These are phyloP conservation scores for Drosophila crucigera DNA, from an alignment of 2,888 invertebrate genomes.

Conservation along the genomic window DNA sequence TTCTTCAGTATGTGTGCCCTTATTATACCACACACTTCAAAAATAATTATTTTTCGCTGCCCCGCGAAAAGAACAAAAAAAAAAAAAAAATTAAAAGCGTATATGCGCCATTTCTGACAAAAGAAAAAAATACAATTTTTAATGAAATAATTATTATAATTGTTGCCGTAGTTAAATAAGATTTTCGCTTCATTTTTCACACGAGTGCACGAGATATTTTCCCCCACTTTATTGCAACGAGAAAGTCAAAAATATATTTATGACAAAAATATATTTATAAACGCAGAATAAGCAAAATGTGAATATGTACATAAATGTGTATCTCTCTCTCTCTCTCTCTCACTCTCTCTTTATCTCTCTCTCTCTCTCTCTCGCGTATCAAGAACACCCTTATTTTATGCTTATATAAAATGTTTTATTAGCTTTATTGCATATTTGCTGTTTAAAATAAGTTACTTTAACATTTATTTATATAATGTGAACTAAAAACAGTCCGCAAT, in stretches of 20 bases:
- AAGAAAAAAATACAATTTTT: constrained; percentile 52
- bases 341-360: neutral
- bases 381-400: constrained; percentile 5
- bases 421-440: neutral
- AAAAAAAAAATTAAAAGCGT: constrained; percentile 25
- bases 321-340: neutral
- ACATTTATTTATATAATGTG: neutral
- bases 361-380: too few species aligned
- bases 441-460: neutral
- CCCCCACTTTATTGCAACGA: constrained; percentile 30
- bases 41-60: constrained; percentile 62
- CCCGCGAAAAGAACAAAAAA: constrained; percentile 13
- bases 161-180: constrained; percentile 67
- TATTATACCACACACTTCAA: constrained; percentile 47
- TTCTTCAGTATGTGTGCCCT: constrained; percentile 9
- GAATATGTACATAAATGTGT: neutral
- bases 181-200: constrained; percentile 57
- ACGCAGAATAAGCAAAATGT: constrained; percentile 48
- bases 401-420: neutral
- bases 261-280: constrained; percentile 60
- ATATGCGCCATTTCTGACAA: constrained; percentile 60
- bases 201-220: constrained; percentile 35
- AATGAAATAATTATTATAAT: constrained; percentile 76
- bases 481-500: neutral
- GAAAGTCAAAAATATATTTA: constrained; percentile 61